Evolutionary conservation across 1,140 invertebrate species (phyloP).

Genomic region (Heliconius himera): DNA sequence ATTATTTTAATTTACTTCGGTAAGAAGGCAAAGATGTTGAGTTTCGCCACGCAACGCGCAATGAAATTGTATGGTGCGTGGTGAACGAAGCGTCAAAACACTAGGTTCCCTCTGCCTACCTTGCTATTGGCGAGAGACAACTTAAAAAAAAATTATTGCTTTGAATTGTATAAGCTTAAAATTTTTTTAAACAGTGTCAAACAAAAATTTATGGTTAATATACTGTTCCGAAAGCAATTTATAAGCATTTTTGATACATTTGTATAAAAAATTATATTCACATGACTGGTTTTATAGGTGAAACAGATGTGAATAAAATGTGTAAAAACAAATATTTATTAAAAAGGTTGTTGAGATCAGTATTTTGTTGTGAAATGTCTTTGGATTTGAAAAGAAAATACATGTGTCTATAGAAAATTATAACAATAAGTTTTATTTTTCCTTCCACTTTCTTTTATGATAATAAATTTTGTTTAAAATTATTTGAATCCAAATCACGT

Average conservation of each 20-base stretch:
- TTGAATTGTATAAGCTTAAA: too few relatives aligned
- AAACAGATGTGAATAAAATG: slow-evolving; percentile 62
- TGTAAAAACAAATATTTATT: slow-evolving; percentile 45
- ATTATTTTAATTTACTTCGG: too few relatives aligned
- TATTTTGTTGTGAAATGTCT: slow-evolving; percentile 60
- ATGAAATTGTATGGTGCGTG: too few relatives aligned
- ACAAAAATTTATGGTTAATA: background rate
- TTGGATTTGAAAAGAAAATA: slow-evolving; percentile 31
- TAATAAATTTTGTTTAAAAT: too few relatives aligned
- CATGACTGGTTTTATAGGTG: slow-evolving; percentile 78
- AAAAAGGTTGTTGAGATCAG: slow-evolving; percentile 56
- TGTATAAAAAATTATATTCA: slow-evolving; percentile 45
- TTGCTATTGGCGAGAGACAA: too few relatives aligned
- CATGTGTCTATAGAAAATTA: background rate
- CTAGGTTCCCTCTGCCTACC: too few relatives aligned
- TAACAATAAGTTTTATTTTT: background rate
- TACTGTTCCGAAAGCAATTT: background rate
- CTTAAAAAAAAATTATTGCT: too few relatives aligned
- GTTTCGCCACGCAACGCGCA: too few relatives aligned
- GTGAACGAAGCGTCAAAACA: too few relatives aligned
- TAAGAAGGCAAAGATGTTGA: too few relatives aligned
- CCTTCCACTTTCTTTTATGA: background rate
- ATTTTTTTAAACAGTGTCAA: background rate
- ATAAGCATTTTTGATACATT: background rate
- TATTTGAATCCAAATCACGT: too few relatives aligned